Percentiles rank a stretch among this genome's conserved stretches.
phyloP scores from a whole-genome alignment of 2,888 invertebrate genomes.

The Ophraella communa region DNA sequence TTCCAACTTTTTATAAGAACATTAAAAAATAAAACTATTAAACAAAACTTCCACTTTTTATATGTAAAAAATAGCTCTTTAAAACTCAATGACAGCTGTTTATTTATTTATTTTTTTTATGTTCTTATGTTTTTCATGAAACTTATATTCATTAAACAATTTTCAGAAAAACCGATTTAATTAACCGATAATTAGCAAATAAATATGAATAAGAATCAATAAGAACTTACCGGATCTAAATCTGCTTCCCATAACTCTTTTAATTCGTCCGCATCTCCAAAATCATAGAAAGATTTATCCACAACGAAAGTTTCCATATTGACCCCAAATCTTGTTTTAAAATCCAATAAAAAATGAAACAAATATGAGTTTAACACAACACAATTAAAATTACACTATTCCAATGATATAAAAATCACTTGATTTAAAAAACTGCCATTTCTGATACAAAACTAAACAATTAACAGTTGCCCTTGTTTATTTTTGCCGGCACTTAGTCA shows the following conservation, averaged over 20 bases:
- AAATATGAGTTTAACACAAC: slow-evolving; percentile 21
- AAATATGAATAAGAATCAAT: too few relatives aligned
- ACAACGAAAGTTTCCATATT: slow-evolving; percentile 70
- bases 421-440: slow-evolving; percentile 7
- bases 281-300: slow-evolving; percentile 67
- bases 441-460: slow-evolving; percentile 9
- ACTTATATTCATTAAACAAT: too few relatives aligned
- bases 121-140: too few relatives aligned
- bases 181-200: too few relatives aligned
- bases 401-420: slow-evolving; percentile 3
- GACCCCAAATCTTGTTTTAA: background rate
- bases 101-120: too few relatives aligned
- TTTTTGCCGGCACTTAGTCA: slow-evolving; percentile 11
- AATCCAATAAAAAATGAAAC: slow-evolving; percentile 12
- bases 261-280: slow-evolving; percentile 71
- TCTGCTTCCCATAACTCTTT: slow-evolving; percentile 81
- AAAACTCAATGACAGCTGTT: too few relatives aligned
- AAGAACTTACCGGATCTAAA: slow-evolving; percentile 79
- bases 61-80: too few relatives aligned
- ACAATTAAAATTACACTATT: slow-evolving; percentile 3
- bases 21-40: too few relatives aligned
- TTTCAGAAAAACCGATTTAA: too few relatives aligned
- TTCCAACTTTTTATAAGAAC: too few relatives aligned
- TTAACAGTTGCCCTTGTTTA: slow-evolving; percentile 18
- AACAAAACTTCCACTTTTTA: too few relatives aligned